Conservation (phyloP, 2,888 invertebrate genomes). For the Scaeva pyrastri region DNA sequence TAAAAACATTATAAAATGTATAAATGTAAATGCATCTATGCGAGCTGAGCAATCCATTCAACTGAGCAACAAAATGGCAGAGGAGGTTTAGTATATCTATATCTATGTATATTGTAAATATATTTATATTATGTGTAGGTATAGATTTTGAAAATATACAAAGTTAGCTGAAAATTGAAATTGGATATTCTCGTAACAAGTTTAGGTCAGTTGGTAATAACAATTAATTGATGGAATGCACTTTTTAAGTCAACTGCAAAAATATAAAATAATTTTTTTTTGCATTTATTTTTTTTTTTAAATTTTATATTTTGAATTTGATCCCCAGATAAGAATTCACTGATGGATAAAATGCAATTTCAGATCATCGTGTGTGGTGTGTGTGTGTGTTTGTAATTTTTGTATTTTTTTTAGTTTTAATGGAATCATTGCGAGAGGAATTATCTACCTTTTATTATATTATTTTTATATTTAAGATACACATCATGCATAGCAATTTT, state of each 20-base stretch:
- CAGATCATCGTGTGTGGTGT: neutral
- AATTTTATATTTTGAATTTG: neutral
- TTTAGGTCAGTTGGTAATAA: constrained; percentile 36
- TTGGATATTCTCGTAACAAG: constrained; percentile 29
- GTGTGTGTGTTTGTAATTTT: neutral
- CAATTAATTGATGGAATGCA: constrained; percentile 33
- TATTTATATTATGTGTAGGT: constrained; percentile 3
- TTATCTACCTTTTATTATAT: neutral
- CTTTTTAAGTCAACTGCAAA: constrained; percentile 22
- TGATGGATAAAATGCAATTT: constrained; percentile 24
- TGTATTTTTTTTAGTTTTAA: neutral
- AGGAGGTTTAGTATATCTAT: neutral
- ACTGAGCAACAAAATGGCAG: neutral
- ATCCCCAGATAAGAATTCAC: constrained; percentile 5
- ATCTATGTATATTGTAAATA: neutral
- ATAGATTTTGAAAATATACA: neutral
- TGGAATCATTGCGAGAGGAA: neutral
- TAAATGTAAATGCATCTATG: no score
- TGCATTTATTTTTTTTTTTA: neutral
- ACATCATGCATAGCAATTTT: neutral
- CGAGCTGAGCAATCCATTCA: neutral
- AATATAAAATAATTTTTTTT: neutral
- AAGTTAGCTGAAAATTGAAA: constrained; percentile 10
- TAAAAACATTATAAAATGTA: neutral
- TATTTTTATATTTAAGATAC: neutral